phyloP scores from a whole-genome alignment of 2,888 invertebrate species.

The Athrips mouffetella region DNA sequence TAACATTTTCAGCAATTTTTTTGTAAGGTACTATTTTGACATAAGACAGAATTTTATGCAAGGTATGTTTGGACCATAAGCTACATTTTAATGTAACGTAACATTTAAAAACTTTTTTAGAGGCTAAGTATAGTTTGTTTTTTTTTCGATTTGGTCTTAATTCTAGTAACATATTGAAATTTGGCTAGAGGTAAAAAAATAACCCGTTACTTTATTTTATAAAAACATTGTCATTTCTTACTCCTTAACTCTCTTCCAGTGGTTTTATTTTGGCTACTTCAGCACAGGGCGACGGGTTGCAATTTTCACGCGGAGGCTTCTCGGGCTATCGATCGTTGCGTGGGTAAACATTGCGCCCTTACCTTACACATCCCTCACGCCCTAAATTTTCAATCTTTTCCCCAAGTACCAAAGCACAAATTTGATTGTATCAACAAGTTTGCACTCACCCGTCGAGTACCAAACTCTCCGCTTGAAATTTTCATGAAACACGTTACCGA shows the following conservation, averaged over 20 bases:
- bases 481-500: constrained; percentile 6
- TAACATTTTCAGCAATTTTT: too few species aligned
- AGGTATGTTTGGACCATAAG: too few species aligned
- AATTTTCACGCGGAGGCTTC: constrained; percentile 72
- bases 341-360: constrained; percentile 70
- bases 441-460: constrained; percentile 10
- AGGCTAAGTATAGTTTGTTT: too few species aligned
- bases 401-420: constrained; percentile 7
- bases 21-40: too few species aligned
- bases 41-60: too few species aligned
- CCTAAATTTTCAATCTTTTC: constrained; percentile 14
- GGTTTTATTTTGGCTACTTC: constrained; percentile 43
- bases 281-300: constrained; percentile 52
- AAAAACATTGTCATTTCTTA: neutral
- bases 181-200: too few species aligned
- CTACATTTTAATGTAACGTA: too few species aligned
- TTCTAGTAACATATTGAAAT: too few species aligned
- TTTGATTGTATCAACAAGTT: constrained; percentile 2
- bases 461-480: constrained; percentile 11
- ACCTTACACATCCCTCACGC: constrained; percentile 33
- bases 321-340: constrained; percentile 69
- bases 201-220: neutral
- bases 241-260: constrained; percentile 27
- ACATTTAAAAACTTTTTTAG: too few species aligned
- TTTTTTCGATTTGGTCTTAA: too few species aligned